Conservation (phyloP, 2,888 invertebrate species). For the Lampropteryx suffumata region DNA sequence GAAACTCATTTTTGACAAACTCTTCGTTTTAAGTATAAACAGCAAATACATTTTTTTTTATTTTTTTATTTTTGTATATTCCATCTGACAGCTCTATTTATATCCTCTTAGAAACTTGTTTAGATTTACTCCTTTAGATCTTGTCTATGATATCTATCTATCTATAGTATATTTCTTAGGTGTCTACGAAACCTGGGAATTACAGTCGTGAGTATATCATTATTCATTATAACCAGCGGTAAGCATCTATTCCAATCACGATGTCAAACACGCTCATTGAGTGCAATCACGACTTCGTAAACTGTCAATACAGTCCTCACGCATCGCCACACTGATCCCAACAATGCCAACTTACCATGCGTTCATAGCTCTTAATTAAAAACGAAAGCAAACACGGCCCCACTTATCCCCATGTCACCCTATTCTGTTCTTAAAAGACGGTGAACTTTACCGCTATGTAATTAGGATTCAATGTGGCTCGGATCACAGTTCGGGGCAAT, state of each 20-base stretch:
- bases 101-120: no score
- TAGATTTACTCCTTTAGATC: no score
- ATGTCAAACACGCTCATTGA: constrained; percentile 12
- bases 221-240: no score
- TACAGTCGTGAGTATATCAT: no score
- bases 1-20: no score
- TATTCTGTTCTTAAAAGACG: neutral
- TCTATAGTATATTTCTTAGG: no score
- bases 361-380: constrained; percentile 22
- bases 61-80: no score
- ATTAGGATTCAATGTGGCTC: neutral
- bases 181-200: no score
- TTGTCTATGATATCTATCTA: no score
- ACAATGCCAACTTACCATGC: constrained; percentile 21
- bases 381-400: constrained; percentile 23
- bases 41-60: no score
- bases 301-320: constrained; percentile 19
- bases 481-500: neutral
- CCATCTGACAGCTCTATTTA: no score
- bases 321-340: constrained; percentile 8
- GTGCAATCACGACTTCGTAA: constrained; percentile 12
- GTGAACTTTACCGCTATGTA: neutral
- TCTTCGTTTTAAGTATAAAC: no score
- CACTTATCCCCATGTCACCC: constrained; percentile 9
- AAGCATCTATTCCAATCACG: constrained; percentile 16